Evolutionary conservation across 2,888 invertebrate genomes (phyloP).

Genomic region (Caenorhabditis uteleia): DNA sequence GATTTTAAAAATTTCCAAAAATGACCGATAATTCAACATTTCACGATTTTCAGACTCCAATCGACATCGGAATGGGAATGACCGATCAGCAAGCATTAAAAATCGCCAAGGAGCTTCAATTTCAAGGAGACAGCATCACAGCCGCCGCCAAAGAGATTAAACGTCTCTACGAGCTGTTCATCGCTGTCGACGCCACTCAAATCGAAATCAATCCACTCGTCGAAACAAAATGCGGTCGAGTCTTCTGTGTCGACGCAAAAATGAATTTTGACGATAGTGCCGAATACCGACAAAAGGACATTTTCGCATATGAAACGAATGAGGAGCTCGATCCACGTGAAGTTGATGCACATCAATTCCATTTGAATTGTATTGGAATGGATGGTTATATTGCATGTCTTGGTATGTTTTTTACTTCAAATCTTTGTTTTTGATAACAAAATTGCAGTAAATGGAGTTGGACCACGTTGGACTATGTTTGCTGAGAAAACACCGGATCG

Average conservation of each 20-base stretch:
- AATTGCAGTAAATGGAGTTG: conserved; percentile 91
- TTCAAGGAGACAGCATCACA: conserved; percentile 64
- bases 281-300: conserved; percentile 82
- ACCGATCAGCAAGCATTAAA: conserved; percentile 70
- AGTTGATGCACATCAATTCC: conserved; percentile 86
- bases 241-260: conserved; percentile 97
- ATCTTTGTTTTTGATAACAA: background rate
- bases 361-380: conserved; percentile 94
- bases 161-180: conserved; percentile 87
- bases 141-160: conserved; percentile 85
- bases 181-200: conserved; percentile 92
- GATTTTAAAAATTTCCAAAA: no score
- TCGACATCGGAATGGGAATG: conserved; percentile 71
- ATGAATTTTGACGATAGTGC: conserved; percentile 99
- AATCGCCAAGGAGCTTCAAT: conserved; percentile 72
- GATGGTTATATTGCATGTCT: conserved; percentile 94
- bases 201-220: conserved; percentile 98
- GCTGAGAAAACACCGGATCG: no score
- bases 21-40: no score
- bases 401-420: conserved; percentile 71
- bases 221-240: conserved; percentile 83
- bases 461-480: no score
- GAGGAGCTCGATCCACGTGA: conserved; percentile 89
- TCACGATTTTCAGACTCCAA: conserved; percentile 69
- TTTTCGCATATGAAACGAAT: conserved; percentile 87